Base-by-base conservation (phyloP, 2,113 vertebrate genomes). In the Melanerpes aurifrons region DNA sequence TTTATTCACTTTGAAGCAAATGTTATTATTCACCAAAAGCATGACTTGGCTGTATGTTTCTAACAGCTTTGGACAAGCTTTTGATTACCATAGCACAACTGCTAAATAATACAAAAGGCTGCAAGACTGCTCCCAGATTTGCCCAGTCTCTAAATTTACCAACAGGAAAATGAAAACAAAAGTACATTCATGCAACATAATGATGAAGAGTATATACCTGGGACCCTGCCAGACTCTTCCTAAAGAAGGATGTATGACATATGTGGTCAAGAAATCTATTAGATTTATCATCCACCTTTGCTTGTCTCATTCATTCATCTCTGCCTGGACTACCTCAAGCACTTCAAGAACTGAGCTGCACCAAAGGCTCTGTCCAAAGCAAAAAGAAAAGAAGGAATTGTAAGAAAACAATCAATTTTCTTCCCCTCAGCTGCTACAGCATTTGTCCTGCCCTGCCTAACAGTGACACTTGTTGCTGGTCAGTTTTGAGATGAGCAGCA, bases 191-290 rank as follows among this genome's bases (percentile, higher is more conserved):
- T 68, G 28, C 3, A 50, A 83, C 20, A 45, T 22, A 74, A 11
- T 86, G 61, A 82, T 76, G 57, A 85, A 90, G 57, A 61, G 15
- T 77, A 91, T 77, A 80, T 91, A 92, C 6, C 25, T 91, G 53
- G 35, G 53, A 32, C 53, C 17, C 12, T 89, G 57, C 68, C 85
- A 91, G 68, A 56, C 18, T 47, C 40, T 67, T 92, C 40, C 31
- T 64, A 50, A 80, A 90, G 74, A 86, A 59, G 37, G 40, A 82
- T 70, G 66, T 86, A 43, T 37, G 25, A 80, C 29, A 85, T 72
- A 85, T 80, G 61, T 68, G 53, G 64, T 86, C 66, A 86, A 89
- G 64, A 96, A 89, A 93, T 77, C 82, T 87, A 86, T 81, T 64
- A 47, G 20, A 56, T 84, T 91, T 87, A 57, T 92, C 63, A 80